Base-by-base conservation (phyloP, 2,797 vertebrate species). In the Tragopan temminckii region DNA sequence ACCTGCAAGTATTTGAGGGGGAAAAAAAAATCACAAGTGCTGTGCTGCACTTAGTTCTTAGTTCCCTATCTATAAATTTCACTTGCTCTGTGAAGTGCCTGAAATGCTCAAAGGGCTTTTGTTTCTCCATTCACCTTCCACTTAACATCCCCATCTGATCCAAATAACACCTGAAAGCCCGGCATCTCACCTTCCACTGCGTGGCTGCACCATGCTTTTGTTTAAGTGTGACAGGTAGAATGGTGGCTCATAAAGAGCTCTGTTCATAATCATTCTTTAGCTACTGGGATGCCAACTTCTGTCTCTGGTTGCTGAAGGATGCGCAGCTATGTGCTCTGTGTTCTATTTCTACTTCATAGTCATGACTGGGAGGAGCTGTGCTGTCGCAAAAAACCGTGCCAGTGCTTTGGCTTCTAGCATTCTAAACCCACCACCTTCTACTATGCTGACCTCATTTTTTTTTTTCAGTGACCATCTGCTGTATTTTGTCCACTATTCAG, bases 221-320 rank as follows among this genome's bases (percentile, higher is more conserved):
- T 48, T 50, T 40, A 17, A 8, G 42, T 4, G 0, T 4, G 38
- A 8, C 0, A 2, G n/a, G 40, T 27, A n/a, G 35, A 57, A 8
- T 5, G 2, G 0, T 21, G 33, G 58, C 35, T 68, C 46, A 5
- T 63, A 18, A 61, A 16, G 7, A 40, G 43, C 24, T n/a, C n/a
- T 46, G 16, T 36, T 29, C n/a, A 15, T 31, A 43, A 43, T 61
- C n/a, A 40, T 42, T 31, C 19, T 27, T 76, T 11, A 42, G 27
- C 20, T 70, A 1, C 48, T 13, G 13, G 19, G 35, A 35, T 25
- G 21, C 19, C 31, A 52, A 0, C 14, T 58, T 35, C 43, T 35
- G 31, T 21, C 61, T 66, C 15, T 0, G 0, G 7, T 0, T 8
- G 29, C 27, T 2, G 1, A 14, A 20, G 21, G 48, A n/a, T 76